Percentiles rank a stretch among this genome's conserved stretches.
These are phyloP conservation scores for Anthoscopus minutus DNA, from an alignment of 2,113 vertebrate species.

Conservation along the genomic window DNA sequence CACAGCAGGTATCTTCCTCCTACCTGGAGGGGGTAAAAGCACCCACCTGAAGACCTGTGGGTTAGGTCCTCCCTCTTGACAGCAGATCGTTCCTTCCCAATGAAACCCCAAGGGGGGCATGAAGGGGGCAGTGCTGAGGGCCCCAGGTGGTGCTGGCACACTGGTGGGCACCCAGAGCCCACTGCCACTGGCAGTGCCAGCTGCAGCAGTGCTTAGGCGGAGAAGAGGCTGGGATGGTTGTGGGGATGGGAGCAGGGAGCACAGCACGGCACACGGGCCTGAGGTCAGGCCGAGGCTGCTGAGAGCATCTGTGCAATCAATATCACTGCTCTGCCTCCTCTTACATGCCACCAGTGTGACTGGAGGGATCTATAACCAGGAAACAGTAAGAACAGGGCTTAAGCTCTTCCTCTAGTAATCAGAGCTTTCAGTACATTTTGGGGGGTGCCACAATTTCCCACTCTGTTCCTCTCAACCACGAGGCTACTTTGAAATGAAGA, in stretches of 20 bases:
- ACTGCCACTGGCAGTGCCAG: neutral
- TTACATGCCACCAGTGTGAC: neutral
- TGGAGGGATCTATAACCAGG: neutral
- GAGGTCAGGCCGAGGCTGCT: neutral
- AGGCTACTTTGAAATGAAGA: neutral
- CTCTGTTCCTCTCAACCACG: neutral
- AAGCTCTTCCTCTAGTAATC: neutral
- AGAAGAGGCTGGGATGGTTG: neutral
- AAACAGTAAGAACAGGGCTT: neutral
- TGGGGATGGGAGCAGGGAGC: neutral
- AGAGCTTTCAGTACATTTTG: neutral
- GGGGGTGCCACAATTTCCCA: neutral
- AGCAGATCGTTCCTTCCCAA: neutral
- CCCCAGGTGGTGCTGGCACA: neutral
- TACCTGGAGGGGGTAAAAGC: neutral
- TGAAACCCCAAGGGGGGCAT: neutral
- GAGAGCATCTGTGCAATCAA: neutral
- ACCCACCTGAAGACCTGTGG: neutral
- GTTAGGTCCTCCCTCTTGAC: neutral
- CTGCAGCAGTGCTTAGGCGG: neutral
- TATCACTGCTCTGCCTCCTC: neutral
- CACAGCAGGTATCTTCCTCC: neutral
- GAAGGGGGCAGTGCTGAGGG: neutral
- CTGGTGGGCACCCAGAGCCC: neutral
- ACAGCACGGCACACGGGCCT: rapidly evolving